These are phyloP conservation scores for Erpetoichthys calabaricus DNA, from an alignment of 2,797 vertebrate genomes.

Conservation along the genomic window DNA sequence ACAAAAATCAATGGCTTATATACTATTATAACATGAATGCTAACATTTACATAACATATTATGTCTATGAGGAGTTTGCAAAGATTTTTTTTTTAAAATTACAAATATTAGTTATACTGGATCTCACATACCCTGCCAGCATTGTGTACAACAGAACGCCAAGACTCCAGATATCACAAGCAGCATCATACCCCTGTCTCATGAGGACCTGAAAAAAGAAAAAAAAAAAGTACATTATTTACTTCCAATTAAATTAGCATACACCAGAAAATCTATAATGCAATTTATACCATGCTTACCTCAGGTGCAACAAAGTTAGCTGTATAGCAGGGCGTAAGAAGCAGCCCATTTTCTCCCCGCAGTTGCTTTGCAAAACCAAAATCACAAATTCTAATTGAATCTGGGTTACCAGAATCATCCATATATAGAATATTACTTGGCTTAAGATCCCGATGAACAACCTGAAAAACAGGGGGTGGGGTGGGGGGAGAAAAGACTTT, in stretches of 20 bases:
- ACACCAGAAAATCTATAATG: background rate
- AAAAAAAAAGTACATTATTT: slow-evolving; percentile 20
- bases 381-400: slow-evolving; percentile 93
- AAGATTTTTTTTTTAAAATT: too few relatives aligned
- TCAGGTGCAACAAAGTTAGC: slow-evolving; percentile 97
- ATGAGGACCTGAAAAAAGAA: slow-evolving; percentile 68
- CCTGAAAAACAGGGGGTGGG: slow-evolving; percentile 39
- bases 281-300: slow-evolving; percentile 39
- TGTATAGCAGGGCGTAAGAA: slow-evolving; percentile 91
- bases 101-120: background rate
- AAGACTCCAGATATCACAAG: slow-evolving; percentile 96
- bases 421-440: slow-evolving; percentile 96
- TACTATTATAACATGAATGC: too few relatives aligned
- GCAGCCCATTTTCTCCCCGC: slow-evolving; percentile 80
- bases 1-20: too few relatives aligned
- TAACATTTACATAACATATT: too few relatives aligned
- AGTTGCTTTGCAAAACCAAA: slow-evolving; percentile 96
- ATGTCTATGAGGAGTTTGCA: too few relatives aligned
- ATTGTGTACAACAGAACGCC: slow-evolving; percentile 93
- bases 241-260: slow-evolving; percentile 5
- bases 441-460: slow-evolving; percentile 93
- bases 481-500: too few relatives aligned
- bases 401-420: slow-evolving; percentile 85
- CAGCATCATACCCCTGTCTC: slow-evolving; percentile 92
- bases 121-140: slow-evolving; percentile 76